Evolutionary conservation across 1,140 invertebrate genomes (phyloP).

Genomic region (Melanaphis sacchari): DNA sequence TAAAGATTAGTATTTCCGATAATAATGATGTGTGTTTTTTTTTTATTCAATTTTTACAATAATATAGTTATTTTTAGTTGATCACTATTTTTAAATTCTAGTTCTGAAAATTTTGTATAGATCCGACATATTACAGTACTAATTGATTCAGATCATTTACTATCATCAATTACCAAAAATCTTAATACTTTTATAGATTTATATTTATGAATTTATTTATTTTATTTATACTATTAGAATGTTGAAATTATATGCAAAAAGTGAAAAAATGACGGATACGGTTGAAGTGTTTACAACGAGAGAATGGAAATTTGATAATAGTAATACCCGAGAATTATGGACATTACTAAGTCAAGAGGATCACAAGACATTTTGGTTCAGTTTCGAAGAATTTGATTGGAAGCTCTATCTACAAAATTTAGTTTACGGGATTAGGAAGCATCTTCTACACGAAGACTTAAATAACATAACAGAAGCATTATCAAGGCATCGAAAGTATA

Average conservation of each 20-base stretch:
- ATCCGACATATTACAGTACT: too few relatives aligned
- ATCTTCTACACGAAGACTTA: neutral
- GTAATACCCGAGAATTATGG: conserved; percentile 1
- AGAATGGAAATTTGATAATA: conserved; percentile 22
- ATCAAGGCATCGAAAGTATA: neutral
- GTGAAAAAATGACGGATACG: neutral
- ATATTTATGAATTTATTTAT: neutral
- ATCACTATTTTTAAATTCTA: too few relatives aligned
- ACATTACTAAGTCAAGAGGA: neutral
- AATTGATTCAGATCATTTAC: too few relatives aligned
- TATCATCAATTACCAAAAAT: neutral
- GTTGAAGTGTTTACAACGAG: neutral
- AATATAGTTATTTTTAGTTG: neutral
- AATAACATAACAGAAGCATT: neutral
- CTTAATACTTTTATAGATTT: neutral
- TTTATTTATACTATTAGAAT: neutral
- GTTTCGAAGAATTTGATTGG: neutral
- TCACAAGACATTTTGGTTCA: neutral
- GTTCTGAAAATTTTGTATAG: too few relatives aligned
- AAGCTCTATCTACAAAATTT: neutral
- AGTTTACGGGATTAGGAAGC: neutral
- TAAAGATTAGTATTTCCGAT: neutral
- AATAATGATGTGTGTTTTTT: neutral
- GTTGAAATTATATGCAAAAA: neutral
- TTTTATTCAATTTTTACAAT: neutral